Evolutionary conservation across 2,888 invertebrate genomes (phyloP), one percentile per base, ranked within the genome.

Genomic region (Torymus auratus): DNA sequence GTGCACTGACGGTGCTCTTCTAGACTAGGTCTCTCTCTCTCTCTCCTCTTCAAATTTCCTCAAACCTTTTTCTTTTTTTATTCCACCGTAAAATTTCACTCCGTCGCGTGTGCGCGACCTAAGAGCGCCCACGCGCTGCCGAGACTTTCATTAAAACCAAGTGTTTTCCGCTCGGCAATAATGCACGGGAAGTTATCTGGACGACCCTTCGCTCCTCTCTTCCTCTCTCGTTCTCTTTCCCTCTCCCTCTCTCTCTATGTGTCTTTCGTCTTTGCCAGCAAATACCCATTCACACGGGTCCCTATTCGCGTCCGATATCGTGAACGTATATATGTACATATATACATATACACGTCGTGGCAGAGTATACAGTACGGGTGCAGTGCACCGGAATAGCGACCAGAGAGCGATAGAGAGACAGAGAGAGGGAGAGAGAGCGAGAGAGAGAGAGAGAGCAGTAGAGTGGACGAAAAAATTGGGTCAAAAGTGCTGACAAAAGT

Each of bases 101-200:
- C 60, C 15, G 65, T 56, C 50, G 64, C 23, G 52, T 65, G 28
- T 4, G 7, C 28, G 56, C 23, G 52, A 65, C 15, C 13, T n/a
- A 70, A 3, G 28, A 28, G 28, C 7, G 7, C 3, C 3, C 3
- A 0, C 7, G 28, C 28, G 28, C 3, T 4, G 28, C 28, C 28
- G 52, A 65, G 71, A 28, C 28, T 65, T 70, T 78, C 71, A 78
- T 78, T 71, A 78, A 71, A 64, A 65, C 50, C 60, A 70, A 70
- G 70, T 23, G 64, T 77, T 70, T 69, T 41, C 56, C 50, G 4
- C 41, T 28, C 53, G 23, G 78, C 52, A 78, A 71, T 71, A 78
- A 67, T 65, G 65, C 71, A 28, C 28, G 17, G 23, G 11, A 67
- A 71, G 15, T 78, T 78, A 55, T 72, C 28, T 20, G n/a, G 15